A percentile compares a stretch with the other conserved stretches of the same genome.
These are phyloP conservation scores for Suncus etruscus DNA, from an alignment of 2,113 vertebrate species.

Conservation along the genomic window DNA sequence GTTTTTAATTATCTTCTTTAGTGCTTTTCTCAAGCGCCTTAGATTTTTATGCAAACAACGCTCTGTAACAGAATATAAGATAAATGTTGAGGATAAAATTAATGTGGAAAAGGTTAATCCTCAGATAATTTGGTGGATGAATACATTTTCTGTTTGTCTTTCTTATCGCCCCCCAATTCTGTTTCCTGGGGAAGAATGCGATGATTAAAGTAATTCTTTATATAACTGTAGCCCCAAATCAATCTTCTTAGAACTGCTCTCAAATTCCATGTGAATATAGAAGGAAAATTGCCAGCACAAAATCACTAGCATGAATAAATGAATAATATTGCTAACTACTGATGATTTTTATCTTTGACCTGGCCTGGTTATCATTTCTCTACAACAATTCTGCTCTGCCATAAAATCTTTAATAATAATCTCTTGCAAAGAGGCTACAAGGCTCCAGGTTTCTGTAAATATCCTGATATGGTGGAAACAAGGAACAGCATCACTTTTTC, in stretches of 20 bases:
- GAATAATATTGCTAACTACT: neutral
- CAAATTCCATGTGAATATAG: constrained; percentile 27
- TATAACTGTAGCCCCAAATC: constrained; percentile 27
- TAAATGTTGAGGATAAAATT: neutral
- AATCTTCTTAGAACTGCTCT: constrained; percentile 45
- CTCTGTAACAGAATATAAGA: constrained; percentile 48
- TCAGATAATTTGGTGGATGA: constrained; percentile 45
- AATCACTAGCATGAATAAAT: neutral
- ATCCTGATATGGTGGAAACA: constrained; percentile 92
- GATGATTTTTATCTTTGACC: neutral
- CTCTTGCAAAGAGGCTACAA: constrained; percentile 92
- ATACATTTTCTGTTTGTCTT: constrained; percentile 40
- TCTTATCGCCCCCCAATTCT: neutral
- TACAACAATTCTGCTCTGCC: constrained; percentile 80
- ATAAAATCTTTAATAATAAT: constrained; percentile 93
- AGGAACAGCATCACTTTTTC: constrained; percentile 91
- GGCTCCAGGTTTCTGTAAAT: constrained; percentile 89
- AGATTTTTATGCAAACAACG: constrained; percentile 38
- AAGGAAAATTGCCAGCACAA: neutral
- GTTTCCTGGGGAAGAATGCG: constrained; percentile 22
- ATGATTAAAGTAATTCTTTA: constrained; percentile 54
- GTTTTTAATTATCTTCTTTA: constrained; percentile 24
- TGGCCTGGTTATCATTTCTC: constrained; percentile 36
- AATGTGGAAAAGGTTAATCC: constrained; percentile 40
- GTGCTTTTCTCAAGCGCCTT: constrained; percentile 44